These are phyloP conservation scores for Ectobius pallidus DNA, from an alignment of 2,888 invertebrate species.

Conservation along the genomic window DNA sequence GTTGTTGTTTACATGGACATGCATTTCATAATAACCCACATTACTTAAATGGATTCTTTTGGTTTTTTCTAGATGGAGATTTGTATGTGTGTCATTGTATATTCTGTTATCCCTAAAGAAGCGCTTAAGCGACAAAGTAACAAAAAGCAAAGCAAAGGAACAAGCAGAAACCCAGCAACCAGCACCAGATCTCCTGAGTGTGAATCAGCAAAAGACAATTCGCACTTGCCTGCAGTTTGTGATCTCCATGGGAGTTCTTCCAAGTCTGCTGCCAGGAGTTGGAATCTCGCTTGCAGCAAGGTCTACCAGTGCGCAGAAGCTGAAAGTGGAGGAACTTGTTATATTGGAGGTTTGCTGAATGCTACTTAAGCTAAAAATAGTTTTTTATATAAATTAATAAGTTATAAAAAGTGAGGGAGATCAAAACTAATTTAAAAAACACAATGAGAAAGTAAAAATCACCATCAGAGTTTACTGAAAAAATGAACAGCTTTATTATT, in stretches of 20 bases:
- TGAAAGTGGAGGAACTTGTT: conserved; percentile 53
- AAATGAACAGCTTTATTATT: no score
- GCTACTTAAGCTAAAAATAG: no score
- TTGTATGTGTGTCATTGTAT: conserved; percentile 42
- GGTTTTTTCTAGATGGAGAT: conserved; percentile 43
- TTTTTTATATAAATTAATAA: no score
- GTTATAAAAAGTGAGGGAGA: no score
- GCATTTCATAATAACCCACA: neutral
- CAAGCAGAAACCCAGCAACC: conserved; percentile 17
- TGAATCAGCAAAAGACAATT: conserved; percentile 59
- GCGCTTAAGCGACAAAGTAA: conserved; percentile 25
- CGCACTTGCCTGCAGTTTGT: conserved; percentile 67
- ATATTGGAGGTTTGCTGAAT: conserved; percentile 59
- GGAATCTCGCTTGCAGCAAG: conserved; percentile 61
- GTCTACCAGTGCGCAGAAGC: conserved; percentile 52
- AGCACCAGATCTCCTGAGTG: conserved; percentile 34
- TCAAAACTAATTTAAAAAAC: no score
- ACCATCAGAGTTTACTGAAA: no score
- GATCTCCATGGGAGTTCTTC: conserved; percentile 68
- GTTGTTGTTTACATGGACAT: neutral
- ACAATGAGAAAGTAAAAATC: no score
- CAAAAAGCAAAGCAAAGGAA: conserved; percentile 11
- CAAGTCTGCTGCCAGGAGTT: conserved; percentile 69
- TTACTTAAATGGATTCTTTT: neutral
- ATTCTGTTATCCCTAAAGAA: conserved; percentile 43